Evolutionary conservation across 2,797 vertebrate species (phyloP).

Genomic region (Gouania willdenowi): DNA sequence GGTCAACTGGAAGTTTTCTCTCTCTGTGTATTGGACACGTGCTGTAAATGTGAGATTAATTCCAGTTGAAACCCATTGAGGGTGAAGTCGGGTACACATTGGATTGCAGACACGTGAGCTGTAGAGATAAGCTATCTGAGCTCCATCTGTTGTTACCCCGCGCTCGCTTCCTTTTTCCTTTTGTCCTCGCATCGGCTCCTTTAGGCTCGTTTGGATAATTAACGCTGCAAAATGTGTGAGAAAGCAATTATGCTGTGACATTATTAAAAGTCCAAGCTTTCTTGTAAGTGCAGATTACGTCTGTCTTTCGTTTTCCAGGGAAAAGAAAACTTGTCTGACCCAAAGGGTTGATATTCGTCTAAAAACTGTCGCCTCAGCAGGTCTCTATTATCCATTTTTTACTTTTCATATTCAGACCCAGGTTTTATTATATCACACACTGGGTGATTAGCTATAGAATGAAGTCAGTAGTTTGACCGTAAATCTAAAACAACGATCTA

Average conservation of each 20-base stretch:
- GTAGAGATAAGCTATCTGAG: constrained; percentile 63
- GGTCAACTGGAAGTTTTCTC: constrained; percentile 13
- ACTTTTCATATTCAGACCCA: constrained; percentile 13
- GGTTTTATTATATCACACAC: too few species aligned
- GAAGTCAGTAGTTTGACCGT: too few species aligned
- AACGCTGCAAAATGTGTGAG: constrained; percentile 70
- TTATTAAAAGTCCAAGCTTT: constrained; percentile 68
- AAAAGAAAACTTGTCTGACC: constrained; percentile 47
- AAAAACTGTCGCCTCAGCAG: constrained; percentile 46
- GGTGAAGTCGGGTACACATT: constrained; percentile 30
- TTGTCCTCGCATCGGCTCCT: constrained; percentile 46
- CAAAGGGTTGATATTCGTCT: constrained; percentile 28
- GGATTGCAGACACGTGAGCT: constrained; percentile 53
- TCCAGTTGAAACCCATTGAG: constrained; percentile 43
- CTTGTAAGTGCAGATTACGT: constrained; percentile 60
- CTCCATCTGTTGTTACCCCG: constrained; percentile 29
- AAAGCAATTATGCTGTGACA: constrained; percentile 74
- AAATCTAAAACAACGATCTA: too few species aligned
- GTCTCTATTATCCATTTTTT: constrained; percentile 23
- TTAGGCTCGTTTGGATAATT: constrained; percentile 72
- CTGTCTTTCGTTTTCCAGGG: constrained; percentile 41
- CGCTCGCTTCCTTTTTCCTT: constrained; percentile 15
- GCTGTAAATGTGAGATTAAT: constrained; percentile 47
- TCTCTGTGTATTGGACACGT: constrained; percentile 15
- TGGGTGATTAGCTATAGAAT: too few species aligned